Conservation (phyloP, 2,888 invertebrate genomes). For the Sinodicranocentrus sp. region DNA sequence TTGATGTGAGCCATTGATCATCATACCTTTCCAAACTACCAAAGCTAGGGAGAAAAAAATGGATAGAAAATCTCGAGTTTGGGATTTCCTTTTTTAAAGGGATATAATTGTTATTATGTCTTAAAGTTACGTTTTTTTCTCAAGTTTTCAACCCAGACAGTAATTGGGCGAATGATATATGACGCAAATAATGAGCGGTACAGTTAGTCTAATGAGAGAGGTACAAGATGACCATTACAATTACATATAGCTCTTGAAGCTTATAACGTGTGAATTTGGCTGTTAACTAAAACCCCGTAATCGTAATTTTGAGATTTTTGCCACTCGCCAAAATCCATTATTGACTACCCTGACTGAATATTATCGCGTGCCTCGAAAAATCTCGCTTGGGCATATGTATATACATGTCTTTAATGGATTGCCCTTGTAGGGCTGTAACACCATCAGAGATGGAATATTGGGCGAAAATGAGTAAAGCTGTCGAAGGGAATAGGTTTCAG, state of each 20-base stretch:
- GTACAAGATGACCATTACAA: conserved; percentile 29
- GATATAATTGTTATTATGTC: background rate
- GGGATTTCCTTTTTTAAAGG: background rate
- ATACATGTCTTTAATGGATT: no score
- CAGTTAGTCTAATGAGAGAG: conserved; percentile 43
- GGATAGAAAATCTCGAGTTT: background rate
- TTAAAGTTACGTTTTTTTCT: background rate
- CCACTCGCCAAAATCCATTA: background rate
- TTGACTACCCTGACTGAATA: no score
- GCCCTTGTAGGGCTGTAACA: no score
- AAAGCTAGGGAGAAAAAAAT: no score
- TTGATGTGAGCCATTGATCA: background rate
- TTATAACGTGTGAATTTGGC: no score
- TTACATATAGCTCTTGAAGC: no score
- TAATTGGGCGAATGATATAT: conserved; percentile 43
- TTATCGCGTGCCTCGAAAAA: no score
- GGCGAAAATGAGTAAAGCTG: background rate
- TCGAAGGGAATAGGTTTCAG: background rate
- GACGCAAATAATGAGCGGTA: conserved; percentile 33
- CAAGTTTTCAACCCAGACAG: background rate
- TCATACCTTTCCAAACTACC: background rate
- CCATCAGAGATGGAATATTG: no score
- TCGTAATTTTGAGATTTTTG: no score
- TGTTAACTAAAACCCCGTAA: no score
- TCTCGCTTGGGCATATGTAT: no score